Conservation (phyloP, 1,140 invertebrate species). For the Lerema accius region DNA sequence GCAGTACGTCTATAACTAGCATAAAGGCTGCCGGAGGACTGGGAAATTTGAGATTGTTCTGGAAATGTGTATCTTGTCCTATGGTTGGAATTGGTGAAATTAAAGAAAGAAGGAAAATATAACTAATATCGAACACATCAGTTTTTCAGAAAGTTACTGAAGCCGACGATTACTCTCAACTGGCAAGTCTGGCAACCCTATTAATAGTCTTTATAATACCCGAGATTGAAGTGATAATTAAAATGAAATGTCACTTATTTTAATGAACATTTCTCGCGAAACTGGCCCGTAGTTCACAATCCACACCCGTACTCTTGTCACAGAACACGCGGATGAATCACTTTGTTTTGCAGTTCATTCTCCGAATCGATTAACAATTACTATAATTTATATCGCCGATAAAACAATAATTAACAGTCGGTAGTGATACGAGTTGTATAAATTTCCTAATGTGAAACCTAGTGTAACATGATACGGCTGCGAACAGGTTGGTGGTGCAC, state of each 20-base stretch:
- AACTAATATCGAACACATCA: no score
- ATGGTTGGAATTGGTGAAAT: no score
- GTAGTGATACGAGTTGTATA: conserved; percentile 78
- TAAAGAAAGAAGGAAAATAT: no score
- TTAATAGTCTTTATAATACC: conserved; percentile 64
- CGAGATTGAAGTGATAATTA: conserved; percentile 72
- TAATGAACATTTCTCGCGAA: conserved; percentile 67
- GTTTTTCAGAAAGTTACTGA: no score
- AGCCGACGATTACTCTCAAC: no score
- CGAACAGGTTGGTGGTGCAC: conserved; percentile 74
- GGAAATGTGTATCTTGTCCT: no score
- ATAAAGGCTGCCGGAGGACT: no score
- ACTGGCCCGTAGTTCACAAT: no score
- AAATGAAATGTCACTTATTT: conserved; percentile 78
- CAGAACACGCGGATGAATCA: conserved; percentile 74
- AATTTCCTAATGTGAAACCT: conserved; percentile 81
- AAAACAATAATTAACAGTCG: conserved; percentile 79
- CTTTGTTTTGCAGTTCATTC: conserved; percentile 78
- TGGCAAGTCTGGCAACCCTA: conserved; percentile 58
- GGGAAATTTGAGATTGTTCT: no score
- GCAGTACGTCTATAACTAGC: no score
- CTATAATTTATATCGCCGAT: conserved; percentile 77
- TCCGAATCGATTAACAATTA: conserved; percentile 77
- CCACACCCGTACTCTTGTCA: conserved; percentile 57
- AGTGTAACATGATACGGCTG: conserved; percentile 71